A percentile compares a stretch with the other conserved stretches of the same genome.
Conservation (phyloP, 1,140 invertebrate genomes). For the Archegozetes longisetosus region DNA sequence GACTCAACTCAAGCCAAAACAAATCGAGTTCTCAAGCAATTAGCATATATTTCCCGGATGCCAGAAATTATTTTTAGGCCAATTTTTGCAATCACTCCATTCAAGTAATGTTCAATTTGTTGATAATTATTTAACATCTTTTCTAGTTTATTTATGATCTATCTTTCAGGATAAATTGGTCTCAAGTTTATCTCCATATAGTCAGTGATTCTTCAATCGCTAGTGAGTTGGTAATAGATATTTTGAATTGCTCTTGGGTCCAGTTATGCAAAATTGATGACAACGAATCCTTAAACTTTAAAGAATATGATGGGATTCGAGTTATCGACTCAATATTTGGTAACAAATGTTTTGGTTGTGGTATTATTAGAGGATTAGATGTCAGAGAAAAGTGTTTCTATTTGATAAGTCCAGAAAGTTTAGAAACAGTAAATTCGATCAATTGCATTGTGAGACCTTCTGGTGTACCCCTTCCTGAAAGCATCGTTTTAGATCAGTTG, state of each 20-base stretch:
- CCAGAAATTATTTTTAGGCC: background rate
- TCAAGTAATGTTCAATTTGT: background rate
- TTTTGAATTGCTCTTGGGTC: conserved; percentile 15
- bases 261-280: conserved; percentile 6
- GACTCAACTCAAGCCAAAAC: background rate
- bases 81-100: conserved; percentile 3
- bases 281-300: background rate
- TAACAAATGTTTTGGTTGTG: conserved; percentile 12
- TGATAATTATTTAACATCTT: background rate
- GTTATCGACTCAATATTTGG: background rate
- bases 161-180: background rate
- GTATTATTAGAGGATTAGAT: conserved; percentile 11
- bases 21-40: background rate
- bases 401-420: conserved; percentile 1
- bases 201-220: background rate
- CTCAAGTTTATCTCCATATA: conserved; percentile 9
- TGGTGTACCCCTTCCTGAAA: background rate
- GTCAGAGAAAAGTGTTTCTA: background rate
- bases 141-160: background rate
- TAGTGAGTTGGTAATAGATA: background rate
- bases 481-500: background rate
- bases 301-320: background rate
- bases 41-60: background rate
- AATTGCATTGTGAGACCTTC: background rate
- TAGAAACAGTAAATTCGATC: background rate